These are phyloP conservation scores for Drosophila acutilabella DNA, from an alignment of 2,888 invertebrate genomes.

Conservation along the genomic window DNA sequence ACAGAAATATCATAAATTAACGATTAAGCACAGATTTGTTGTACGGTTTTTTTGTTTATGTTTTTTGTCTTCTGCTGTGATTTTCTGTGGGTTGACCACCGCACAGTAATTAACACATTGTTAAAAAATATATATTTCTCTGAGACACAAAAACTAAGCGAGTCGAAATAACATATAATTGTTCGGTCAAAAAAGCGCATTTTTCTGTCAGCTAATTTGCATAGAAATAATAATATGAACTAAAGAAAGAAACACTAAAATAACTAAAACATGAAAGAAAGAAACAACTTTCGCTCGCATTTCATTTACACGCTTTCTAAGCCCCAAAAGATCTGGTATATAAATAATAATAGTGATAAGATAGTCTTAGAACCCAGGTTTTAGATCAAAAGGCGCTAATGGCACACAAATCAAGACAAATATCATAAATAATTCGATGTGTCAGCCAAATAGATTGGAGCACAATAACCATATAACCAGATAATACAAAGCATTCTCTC, in stretches of 20 bases:
- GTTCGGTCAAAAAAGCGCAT: constrained; percentile 32
- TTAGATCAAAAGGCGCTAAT: constrained; percentile 55
- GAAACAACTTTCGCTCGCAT: constrained; percentile 59
- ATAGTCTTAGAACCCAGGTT: constrained; percentile 23
- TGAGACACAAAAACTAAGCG: constrained; percentile 8
- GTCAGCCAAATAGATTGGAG: constrained; percentile 6
- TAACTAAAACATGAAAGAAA: constrained; percentile 7
- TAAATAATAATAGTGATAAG: too few relatives aligned
- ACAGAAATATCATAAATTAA: constrained; percentile 72
- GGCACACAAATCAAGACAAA: constrained; percentile 47
- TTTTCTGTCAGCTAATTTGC: constrained; percentile 61
- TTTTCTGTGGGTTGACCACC: constrained; percentile 42
- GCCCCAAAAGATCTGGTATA: constrained; percentile 17
- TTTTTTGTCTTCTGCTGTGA: constrained; percentile 1
- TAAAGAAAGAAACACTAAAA: constrained; percentile 4
- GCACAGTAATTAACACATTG: constrained; percentile 73
- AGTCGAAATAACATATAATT: constrained; percentile 43
- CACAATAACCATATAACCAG: constrained; percentile 1
- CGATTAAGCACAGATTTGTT: constrained; percentile 77
- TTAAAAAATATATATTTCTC: constrained; percentile 50
- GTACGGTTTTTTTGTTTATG: constrained; percentile 46
- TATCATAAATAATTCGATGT: constrained; percentile 42
- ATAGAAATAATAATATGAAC: constrained; percentile 64
- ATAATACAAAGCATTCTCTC: constrained; percentile 11
- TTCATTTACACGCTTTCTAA: constrained; percentile 62